phyloP scores from a whole-genome alignment of 2,113 vertebrate genomes.

The Paramormyrops kingsleyae region DNA sequence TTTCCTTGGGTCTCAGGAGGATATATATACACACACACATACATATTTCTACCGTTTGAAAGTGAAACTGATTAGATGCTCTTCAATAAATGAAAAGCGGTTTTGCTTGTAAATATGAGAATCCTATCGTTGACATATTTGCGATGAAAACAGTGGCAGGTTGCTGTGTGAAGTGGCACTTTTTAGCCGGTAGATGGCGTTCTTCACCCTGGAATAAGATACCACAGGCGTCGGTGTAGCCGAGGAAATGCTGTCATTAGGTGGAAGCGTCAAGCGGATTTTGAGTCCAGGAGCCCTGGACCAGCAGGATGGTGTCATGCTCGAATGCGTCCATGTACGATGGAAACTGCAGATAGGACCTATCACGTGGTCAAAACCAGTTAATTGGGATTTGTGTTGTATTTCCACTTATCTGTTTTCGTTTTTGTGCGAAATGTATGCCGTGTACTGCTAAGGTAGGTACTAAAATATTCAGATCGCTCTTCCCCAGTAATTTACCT shows the following conservation, averaged over 20 bases:
- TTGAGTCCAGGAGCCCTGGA: not conserved
- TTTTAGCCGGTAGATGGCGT: not conserved
- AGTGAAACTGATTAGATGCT: not conserved
- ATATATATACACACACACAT: too few relatives aligned
- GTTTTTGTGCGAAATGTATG: not conserved
- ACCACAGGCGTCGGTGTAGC: not conserved
- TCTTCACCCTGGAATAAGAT: not conserved
- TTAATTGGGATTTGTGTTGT: not conserved
- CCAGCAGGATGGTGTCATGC: not conserved
- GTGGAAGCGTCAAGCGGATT: not conserved
- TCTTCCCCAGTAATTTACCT: not conserved
- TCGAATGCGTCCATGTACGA: not conserved
- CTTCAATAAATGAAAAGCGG: not conserved
- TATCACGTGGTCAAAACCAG: not conserved
- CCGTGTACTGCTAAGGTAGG: not conserved
- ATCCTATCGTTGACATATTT: not conserved
- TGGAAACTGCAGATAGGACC: not conserved
- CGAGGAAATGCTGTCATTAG: not conserved
- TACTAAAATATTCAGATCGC: not conserved
- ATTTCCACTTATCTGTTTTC: not conserved
- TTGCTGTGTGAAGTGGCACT: not conserved
- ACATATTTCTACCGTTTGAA: not conserved
- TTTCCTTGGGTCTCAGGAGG: too few relatives aligned
- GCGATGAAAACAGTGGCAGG: not conserved
- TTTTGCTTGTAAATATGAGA: not conserved